These are phyloP conservation scores for Acleris literana DNA, from an alignment of 2,888 invertebrate genomes.

Conservation along the genomic window DNA sequence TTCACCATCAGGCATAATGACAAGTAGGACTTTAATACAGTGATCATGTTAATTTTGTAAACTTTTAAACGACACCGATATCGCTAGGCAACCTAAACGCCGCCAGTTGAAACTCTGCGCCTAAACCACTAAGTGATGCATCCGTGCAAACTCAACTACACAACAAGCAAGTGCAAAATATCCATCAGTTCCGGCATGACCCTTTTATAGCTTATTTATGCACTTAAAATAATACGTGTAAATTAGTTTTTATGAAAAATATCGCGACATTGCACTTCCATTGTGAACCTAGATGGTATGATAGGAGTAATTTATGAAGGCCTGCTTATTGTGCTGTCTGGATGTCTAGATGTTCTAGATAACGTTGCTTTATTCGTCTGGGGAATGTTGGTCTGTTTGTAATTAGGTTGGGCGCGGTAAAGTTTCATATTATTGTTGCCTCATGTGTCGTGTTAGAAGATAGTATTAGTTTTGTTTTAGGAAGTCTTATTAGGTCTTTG, in stretches of 20 bases:
- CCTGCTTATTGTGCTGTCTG: slow-evolving; percentile 27
- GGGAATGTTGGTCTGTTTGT: slow-evolving; percentile 15
- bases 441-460: neutral
- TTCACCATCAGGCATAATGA: too few relatives aligned
- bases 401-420: slow-evolving; percentile 24
- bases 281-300: neutral
- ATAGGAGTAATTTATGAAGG: slow-evolving; percentile 16
- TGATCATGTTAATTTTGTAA: too few relatives aligned
- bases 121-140: too few relatives aligned
- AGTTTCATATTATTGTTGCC: neutral
- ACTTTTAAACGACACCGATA: too few relatives aligned
- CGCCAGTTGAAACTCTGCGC: too few relatives aligned
- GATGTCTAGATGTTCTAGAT: slow-evolving; percentile 20
- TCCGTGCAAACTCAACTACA: too few relatives aligned
- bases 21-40: too few relatives aligned
- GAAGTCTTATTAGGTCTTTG: too few relatives aligned
- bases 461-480: too few relatives aligned
- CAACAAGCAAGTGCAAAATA: too few relatives aligned
- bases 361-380: slow-evolving; percentile 32
- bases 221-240: neutral
- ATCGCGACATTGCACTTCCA: slow-evolving; percentile 2
- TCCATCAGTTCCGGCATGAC: too few relatives aligned
- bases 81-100: too few relatives aligned
- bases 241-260: neutral
- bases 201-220: neutral